Evolutionary conservation across 1,140 invertebrate species (phyloP), one percentile per base, ranked within the genome.

Genomic region (Saxidomus purpurata): DNA sequence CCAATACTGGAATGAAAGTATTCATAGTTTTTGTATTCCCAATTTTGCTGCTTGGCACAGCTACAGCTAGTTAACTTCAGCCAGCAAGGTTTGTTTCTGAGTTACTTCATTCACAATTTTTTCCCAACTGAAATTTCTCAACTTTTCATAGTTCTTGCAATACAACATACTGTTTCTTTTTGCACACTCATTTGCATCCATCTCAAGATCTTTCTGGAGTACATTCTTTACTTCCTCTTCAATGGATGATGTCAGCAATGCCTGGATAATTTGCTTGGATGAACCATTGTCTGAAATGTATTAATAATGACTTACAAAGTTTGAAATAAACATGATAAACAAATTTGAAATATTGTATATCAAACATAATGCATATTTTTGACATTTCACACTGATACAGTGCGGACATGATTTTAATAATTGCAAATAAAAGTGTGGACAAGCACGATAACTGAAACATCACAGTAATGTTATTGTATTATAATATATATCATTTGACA

Each of bases 21-120:
- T 81, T 52, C 19, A 52, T 81, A 3, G 47, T 40, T 15, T 8
- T 19, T 43, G 25, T 22, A 49, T 22, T 17, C 2, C 49, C 79
- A 34, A 59, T 61, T 61, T 81, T 81, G 9, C 79, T 31, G 15
- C 49, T 36, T 25, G 55, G 79, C 4, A 81, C 15, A 13, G 79
- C 52, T 11, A 81, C 79, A 34, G 79, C 47, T 9, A 81, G 52
- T 34, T 11, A 59, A 81, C 25, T 61, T 81, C 79, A 59, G 79
- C 31, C 11, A 81, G 52, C 31, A 81, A 81, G 8, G 52, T 55
- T 81, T 81, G 79, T 38, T 81, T 81, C 11, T 25, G 2, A 8
- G n/a, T 31, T 31, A 81, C 31, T 59, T 61, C 52, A 28, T 13
- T 25, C 3, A 81, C 15, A 81, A 81, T 81, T 2, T 81, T 36